A percentile compares a stretch with the other conserved stretches of the same genome.
Evolutionary conservation across 2,797 vertebrate genomes (phyloP).

Genomic region (Triplophysa yarkandensis): DNA sequence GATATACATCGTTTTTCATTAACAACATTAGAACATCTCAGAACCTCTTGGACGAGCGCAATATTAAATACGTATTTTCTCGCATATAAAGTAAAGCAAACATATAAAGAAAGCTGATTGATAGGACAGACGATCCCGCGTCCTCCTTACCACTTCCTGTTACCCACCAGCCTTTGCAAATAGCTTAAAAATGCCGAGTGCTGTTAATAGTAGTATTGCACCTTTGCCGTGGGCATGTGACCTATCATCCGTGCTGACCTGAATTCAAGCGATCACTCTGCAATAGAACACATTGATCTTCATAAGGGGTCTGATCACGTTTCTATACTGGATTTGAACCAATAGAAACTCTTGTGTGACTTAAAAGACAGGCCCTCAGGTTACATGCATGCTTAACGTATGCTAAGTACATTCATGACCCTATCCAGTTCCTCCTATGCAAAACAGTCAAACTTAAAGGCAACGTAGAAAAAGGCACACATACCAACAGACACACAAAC

Average conservation of each 20-base stretch:
- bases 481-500: constrained; percentile 25
- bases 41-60: constrained; percentile 64
- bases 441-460: constrained; percentile 49
- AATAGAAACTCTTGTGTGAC: constrained; percentile 36
- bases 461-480: constrained; percentile 41
- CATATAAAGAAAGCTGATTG: constrained; percentile 68
- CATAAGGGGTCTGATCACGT: constrained; percentile 31
- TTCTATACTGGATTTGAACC: constrained; percentile 22
- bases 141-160: constrained; percentile 54
- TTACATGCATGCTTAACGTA: constrained; percentile 37
- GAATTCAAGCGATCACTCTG: constrained; percentile 53
- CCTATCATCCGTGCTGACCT: constrained; percentile 38
- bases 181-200: constrained; percentile 49
- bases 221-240: constrained; percentile 54
- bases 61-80: constrained; percentile 64
- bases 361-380: constrained; percentile 48
- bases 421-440: constrained; percentile 55
- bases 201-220: constrained; percentile 61
- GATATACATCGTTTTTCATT: constrained; percentile 59
- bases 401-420: constrained; percentile 56
- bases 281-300: constrained; percentile 25
- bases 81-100: constrained; percentile 65
- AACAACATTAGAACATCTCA: constrained; percentile 68
- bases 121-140: constrained; percentile 62
- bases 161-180: constrained; percentile 54